phyloP scores from a whole-genome alignment of 1,140 invertebrate species.

The Hyles euphorbiae region DNA sequence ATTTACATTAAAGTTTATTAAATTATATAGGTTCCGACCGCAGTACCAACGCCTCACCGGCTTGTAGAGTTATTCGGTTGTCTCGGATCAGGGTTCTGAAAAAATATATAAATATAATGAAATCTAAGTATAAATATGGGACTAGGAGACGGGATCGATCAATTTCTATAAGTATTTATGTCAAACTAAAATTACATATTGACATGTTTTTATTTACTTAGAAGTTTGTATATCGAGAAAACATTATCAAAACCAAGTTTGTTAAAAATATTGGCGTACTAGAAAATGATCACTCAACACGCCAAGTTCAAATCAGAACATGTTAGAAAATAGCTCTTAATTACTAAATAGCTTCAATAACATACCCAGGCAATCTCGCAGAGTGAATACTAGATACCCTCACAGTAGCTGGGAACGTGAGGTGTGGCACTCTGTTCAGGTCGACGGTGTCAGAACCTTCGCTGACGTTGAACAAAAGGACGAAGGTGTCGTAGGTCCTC shows the following conservation, averaged over 20 bases:
- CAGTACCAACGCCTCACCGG: constrained; percentile 14
- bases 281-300: too few species aligned
- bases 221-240: too few species aligned
- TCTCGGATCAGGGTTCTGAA: constrained; percentile 8
- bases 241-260: too few species aligned
- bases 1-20: background rate
- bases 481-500: constrained; percentile 30
- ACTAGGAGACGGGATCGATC: too few species aligned
- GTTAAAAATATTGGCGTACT: too few species aligned
- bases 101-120: background rate
- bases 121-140: background rate
- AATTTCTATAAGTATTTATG: too few species aligned
- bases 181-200: too few species aligned
- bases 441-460: constrained; percentile 22
- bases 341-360: background rate
- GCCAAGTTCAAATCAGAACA: too few species aligned
- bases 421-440: constrained; percentile 24
- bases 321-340: too few species aligned
- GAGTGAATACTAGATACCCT: constrained; percentile 49
- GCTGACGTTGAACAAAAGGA: constrained; percentile 38
- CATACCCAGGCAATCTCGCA: constrained; percentile 37
- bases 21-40: constrained; percentile 8
- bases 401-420: constrained; percentile 33
- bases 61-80: background rate
- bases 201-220: too few species aligned